These are phyloP conservation scores for Stichodactyla mertensii DNA, from an alignment of 64 coral and sea anemone species.

Conservation along the genomic window DNA sequence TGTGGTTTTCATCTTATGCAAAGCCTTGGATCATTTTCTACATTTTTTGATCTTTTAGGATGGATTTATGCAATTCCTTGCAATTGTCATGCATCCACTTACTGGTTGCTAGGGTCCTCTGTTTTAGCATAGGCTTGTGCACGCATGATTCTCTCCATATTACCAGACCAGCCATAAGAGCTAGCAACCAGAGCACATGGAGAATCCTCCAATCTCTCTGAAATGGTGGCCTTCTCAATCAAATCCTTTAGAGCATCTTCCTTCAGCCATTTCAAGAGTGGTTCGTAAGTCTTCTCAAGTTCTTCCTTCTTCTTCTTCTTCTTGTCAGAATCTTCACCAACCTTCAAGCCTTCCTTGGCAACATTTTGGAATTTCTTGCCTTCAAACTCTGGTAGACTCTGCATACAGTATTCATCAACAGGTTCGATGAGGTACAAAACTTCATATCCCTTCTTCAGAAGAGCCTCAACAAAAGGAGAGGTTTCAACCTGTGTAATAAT, in stretches of 20 bases:
- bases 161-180: constrained; percentile 97
- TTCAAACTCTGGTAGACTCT: constrained; percentile 97
- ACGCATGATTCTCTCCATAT: constrained; percentile 98
- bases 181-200: constrained; percentile 95
- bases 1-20: too few species aligned
- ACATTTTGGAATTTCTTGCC: constrained; percentile 99
- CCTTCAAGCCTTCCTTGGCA: constrained; percentile 93
- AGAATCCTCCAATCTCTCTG: constrained; percentile 83
- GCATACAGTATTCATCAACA: constrained; percentile 98
- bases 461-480: constrained; percentile 91
- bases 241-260: constrained; percentile 90
- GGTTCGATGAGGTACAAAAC: constrained; percentile 91
- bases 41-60: too few species aligned
- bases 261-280: constrained; percentile 96
- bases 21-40: too few species aligned
- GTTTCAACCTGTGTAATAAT: constrained; percentile 57
- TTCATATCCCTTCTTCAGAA: constrained; percentile 96
- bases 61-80: background rate
- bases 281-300: constrained; percentile 93
- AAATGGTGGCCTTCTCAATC: constrained; percentile 94
- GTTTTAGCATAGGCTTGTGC: constrained; percentile 98
- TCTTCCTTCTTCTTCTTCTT: constrained; percentile 92
- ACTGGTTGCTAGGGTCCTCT: constrained; percentile 85
- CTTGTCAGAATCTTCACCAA: constrained; percentile 72
- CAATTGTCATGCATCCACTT: constrained; percentile 20